Percentiles rank a stretch among this genome's conserved stretches.
These are phyloP conservation scores for Antechinus stuartii DNA, from an alignment of 2,113 vertebrate genomes.

Conservation along the genomic window DNA sequence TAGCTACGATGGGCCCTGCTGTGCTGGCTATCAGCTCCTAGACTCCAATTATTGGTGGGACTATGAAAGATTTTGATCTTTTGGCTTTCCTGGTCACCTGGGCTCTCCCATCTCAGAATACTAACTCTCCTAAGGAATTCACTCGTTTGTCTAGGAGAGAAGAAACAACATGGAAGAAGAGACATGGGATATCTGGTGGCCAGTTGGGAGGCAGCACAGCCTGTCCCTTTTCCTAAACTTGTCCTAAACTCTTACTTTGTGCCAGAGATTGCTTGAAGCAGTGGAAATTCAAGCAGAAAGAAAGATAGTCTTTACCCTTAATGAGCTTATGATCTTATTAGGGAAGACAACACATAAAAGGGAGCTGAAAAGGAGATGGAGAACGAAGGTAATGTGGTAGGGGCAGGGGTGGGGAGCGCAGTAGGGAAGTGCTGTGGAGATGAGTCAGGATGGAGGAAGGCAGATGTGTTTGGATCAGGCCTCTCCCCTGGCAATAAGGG, in stretches of 20 bases:
- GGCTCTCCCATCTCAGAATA: neutral
- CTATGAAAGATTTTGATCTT: neutral
- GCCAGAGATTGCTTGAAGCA: neutral
- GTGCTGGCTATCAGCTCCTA: neutral
- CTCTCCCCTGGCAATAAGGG: no score
- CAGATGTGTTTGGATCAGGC: no score
- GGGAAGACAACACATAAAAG: neutral
- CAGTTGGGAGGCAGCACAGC: neutral
- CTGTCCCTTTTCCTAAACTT: neutral
- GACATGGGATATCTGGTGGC: neutral
- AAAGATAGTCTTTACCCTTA: neutral
- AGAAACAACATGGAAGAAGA: neutral
- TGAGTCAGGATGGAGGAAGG: neutral
- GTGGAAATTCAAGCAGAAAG: neutral
- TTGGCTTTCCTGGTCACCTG: neutral
- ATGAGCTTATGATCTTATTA: neutral
- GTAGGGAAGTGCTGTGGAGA: neutral
- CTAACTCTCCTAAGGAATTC: neutral
- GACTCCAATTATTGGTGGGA: neutral
- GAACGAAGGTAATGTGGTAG: neutral
- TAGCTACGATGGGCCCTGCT: neutral
- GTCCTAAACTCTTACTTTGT: neutral
- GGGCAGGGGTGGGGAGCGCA: neutral
- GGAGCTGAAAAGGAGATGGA: neutral
- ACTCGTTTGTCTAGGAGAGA: neutral